These are phyloP conservation scores for Pharmacophagus antenor DNA, from an alignment of 2,888 invertebrate species.

Conservation along the genomic window DNA sequence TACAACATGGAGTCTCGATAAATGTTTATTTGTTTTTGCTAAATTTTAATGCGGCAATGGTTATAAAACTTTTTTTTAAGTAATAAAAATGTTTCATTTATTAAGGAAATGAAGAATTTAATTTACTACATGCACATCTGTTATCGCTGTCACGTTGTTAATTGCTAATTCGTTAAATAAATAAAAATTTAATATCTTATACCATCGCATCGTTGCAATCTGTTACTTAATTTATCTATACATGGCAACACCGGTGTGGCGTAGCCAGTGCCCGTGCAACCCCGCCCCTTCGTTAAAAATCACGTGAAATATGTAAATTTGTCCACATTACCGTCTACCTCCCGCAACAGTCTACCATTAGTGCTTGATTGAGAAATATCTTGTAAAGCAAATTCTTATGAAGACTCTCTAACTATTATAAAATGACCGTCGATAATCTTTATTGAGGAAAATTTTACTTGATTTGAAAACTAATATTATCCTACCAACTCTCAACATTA, in stretches of 20 bases:
- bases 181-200: background rate
- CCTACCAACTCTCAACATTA: background rate
- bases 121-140: background rate
- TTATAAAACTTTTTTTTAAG: background rate
- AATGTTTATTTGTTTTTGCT: background rate
- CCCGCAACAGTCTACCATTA: slow-evolving; percentile 6
- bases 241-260: slow-evolving; percentile 15
- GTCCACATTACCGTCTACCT: slow-evolving; percentile 13
- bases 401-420: background rate
- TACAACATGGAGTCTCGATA: background rate
- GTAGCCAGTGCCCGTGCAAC: slow-evolving; percentile 33
- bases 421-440: background rate
- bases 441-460: background rate
- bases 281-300: slow-evolving; percentile 34
- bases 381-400: background rate
- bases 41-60: background rate
- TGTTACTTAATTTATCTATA: slow-evolving; percentile 14
- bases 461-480: background rate
- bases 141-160: background rate
- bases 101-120: background rate
- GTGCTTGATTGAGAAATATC: slow-evolving; percentile 21
- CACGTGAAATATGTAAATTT: slow-evolving; percentile 25
- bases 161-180: too few species aligned
- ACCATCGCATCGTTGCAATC: background rate
- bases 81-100: background rate